Percentiles rank a stretch among this genome's conserved stretches.
Conservation (phyloP, 1,140 invertebrate genomes). For the Pseudomyrmex dendroicus region DNA sequence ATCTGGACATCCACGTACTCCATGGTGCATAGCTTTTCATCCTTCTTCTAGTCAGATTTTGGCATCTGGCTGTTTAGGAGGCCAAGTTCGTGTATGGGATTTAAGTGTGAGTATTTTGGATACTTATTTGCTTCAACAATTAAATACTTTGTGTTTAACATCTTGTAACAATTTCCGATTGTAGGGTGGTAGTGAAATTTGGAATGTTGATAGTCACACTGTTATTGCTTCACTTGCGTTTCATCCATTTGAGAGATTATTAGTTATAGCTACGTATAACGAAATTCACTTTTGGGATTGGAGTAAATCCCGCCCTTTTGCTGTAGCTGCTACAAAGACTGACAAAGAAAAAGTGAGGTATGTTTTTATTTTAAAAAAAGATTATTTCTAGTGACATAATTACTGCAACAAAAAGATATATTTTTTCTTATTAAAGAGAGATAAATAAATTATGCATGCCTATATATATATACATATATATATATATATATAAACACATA, state of each 20-base stretch:
- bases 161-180: constrained; percentile 46
- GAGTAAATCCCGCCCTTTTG: constrained; percentile 91
- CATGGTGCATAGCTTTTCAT: constrained; percentile 96
- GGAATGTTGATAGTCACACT: constrained; percentile 89
- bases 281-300: constrained; percentile 96
- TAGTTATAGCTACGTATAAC: constrained; percentile 94
- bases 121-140: not conserved
- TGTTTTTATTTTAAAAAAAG: constrained; percentile 18
- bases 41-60: constrained; percentile 93
- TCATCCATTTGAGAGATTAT: constrained; percentile 92
- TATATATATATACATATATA: no score
- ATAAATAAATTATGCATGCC: not conserved
- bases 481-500: no score
- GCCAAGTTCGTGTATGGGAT: constrained; percentile 96
- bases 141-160: not conserved
- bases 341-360: constrained; percentile 92
- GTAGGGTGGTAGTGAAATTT: constrained; percentile 94
- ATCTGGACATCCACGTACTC: constrained; percentile 94
- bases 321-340: constrained; percentile 88
- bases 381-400: not conserved
- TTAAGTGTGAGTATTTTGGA: constrained; percentile 88
- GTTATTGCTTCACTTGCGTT: constrained; percentile 95
- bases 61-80: constrained; percentile 95
- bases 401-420: not conserved
- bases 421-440: not conserved